Conservation (phyloP, 2,888 invertebrate genomes). For the Phaonia tiefii region DNA sequence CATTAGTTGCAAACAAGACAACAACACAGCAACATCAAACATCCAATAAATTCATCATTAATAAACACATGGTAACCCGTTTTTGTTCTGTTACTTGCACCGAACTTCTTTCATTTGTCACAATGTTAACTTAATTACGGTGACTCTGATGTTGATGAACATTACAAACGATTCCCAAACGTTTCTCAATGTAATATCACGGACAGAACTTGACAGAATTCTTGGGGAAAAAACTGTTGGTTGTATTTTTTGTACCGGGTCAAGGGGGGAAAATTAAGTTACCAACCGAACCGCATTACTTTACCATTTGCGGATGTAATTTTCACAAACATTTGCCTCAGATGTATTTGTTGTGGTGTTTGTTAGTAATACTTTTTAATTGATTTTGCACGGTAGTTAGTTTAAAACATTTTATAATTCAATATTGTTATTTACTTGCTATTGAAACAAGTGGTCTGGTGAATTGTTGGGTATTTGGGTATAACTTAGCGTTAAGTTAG, state of each 20-base stretch:
- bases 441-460: too few species aligned
- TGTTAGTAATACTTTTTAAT: slow-evolving; percentile 26
- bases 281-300: slow-evolving; percentile 52
- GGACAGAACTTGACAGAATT: too few species aligned
- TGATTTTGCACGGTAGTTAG: slow-evolving; percentile 18
- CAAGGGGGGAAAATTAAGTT: slow-evolving; percentile 54
- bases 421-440: too few species aligned
- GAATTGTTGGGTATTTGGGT: too few species aligned
- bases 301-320: background rate
- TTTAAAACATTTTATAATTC: slow-evolving; percentile 29
- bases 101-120: background rate
- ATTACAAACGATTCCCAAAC: background rate
- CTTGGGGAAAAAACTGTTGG: slow-evolving; percentile 1
- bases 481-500: too few species aligned
- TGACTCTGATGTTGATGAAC: background rate
- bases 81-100: slow-evolving; percentile 2
- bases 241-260: background rate
- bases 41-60: slow-evolving; percentile 20
- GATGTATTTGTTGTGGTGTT: slow-evolving; percentile 33
- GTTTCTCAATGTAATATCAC: too few species aligned
- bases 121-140: slow-evolving; percentile 18
- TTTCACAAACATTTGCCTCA: slow-evolving; percentile 23
- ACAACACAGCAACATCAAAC: background rate
- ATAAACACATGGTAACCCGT: background rate
- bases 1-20: slow-evolving; percentile 33